Evolutionary conservation across 1,140 invertebrate genomes (phyloP), one percentile per base, ranked within the genome.

Genomic region (Musca domestica): DNA sequence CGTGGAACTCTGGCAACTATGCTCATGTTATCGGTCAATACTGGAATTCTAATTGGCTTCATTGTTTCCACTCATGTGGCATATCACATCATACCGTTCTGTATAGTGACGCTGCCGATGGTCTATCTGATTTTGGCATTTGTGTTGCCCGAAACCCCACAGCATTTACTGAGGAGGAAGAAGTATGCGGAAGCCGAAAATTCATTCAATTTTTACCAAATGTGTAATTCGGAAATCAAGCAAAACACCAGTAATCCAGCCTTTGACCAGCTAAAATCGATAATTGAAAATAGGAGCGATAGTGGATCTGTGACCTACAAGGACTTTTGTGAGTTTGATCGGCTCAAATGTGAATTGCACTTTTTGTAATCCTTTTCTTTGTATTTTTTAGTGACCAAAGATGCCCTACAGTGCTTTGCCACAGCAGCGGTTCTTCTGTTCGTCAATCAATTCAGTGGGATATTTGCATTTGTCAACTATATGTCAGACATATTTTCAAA

Each of bases 61-160:
- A 83, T 89, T 1, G 73, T 94, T 0, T 94, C 93, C 12, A 83
- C 88, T 2, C 83, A 85, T 70, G 82, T 88, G 0, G 81, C 83
- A 25, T 94, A 89, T 86, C 83, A 85, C 27, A 77, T 82, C 0
- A 81, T 96, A 19, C 90, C 91, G 0, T 81, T 89, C 0, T 72
- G 90, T n/a, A 89, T 89, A 58, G 86, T 87, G 0, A 67, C 88
- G 1, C 74, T 94, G 25, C 89, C 92, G 6, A 73, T 91, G 0
- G 54, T 91, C 0, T 89, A 92, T 52, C 81, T 90, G 1, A 46
- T 85, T 0, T 83, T 85, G 0, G 90, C 93, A 66, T 27, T 87
- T n/a, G 89, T 86, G 74, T 46, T 95, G 79, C 94, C 94, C 0
- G 94, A 96, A 81, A 93, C 93, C 15, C 93, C 94, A 0, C 83